These are phyloP conservation scores for Lamellibrachia columna DNA, from an alignment of 2,888 invertebrate genomes.

Conservation along the genomic window DNA sequence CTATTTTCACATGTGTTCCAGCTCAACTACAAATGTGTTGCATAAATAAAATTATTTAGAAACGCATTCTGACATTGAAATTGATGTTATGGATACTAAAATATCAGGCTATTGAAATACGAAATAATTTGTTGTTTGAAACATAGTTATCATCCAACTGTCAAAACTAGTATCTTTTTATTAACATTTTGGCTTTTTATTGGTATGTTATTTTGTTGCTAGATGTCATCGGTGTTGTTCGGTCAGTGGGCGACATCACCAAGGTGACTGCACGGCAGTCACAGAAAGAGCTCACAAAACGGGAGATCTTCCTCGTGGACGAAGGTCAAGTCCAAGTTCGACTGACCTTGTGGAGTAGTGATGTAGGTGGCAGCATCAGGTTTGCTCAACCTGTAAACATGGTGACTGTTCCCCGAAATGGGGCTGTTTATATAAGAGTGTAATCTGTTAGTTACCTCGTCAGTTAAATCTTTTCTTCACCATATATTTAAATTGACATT, in stretches of 20 bases:
- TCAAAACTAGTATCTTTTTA: no score
- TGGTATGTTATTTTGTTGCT: slow-evolving; percentile 30
- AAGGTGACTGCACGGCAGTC: slow-evolving; percentile 78
- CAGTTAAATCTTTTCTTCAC: no score
- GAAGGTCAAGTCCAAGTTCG: slow-evolving; percentile 78
- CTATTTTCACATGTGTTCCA: no score
- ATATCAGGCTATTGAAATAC: background rate
- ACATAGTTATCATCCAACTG: no score
- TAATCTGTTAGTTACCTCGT: background rate
- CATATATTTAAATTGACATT: no score
- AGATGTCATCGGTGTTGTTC: slow-evolving; percentile 92
- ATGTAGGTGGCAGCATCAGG: slow-evolving; percentile 50
- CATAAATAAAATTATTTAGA: no score
- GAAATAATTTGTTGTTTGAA: background rate
- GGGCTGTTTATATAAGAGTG: background rate
- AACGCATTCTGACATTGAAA: background rate
- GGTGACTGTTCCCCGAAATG: background rate
- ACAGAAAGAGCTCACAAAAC: slow-evolving; percentile 86
- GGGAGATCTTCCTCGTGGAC: slow-evolving; percentile 89
- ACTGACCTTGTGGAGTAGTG: slow-evolving; percentile 83
- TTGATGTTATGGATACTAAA: background rate
- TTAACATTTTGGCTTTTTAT: background rate
- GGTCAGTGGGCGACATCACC: slow-evolving; percentile 76
- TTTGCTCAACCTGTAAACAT: background rate
- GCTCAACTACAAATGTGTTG: no score